Evolutionary conservation across 2,888 invertebrate species (phyloP), one percentile per base, ranked within the genome.

Genomic region (Caenorhabditis afra): DNA sequence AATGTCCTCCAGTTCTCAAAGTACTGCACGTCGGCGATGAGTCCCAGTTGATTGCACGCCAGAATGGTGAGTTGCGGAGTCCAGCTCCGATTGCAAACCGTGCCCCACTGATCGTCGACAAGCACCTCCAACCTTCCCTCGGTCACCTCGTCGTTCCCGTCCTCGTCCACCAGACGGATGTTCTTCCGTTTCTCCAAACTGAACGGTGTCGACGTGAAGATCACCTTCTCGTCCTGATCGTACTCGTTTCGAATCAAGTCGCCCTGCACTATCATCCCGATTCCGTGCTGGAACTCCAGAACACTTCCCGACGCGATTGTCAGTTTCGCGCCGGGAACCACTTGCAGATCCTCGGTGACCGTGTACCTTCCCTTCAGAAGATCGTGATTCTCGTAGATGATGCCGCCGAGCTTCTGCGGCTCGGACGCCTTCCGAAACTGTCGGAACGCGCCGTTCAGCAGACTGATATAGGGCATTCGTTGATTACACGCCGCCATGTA

Each of bases 11-110:
- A 90, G 68, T 90, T 90, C 75, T 95, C 94, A 85, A 96, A 92
- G 81, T 93, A 93, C 83, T 94, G 93, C 0, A 96, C 96, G 91
- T 98, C 96, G 16, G 97, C 93, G 0, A 95, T 95, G 79, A 95
- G 93, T 0, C 98, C 98, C 81, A 99, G 91, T 91, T 98, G 97
- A 91, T 97, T 95, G 89, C 99, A 99, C 0, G 95, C 96, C 57
- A 98, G 91, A 0, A 96, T 95, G 0, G 99, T 96, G 89, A 96
- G 94, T 50, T 94, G 92, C 20, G 95, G 94, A 52, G 94, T 96
- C 97, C 98, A 99, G 53, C 95, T 95, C 90, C 98, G 95, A 91
- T 95, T 95, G 90, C 99, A 99, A 0, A 99, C 95, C 0, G 97
- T 97, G 41, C 98, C 98, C 98, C 98, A 98, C 90, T 94, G 94